Evolutionary conservation across 2,797 vertebrate species (phyloP).

Genomic region (Prunella strophiata): DNA sequence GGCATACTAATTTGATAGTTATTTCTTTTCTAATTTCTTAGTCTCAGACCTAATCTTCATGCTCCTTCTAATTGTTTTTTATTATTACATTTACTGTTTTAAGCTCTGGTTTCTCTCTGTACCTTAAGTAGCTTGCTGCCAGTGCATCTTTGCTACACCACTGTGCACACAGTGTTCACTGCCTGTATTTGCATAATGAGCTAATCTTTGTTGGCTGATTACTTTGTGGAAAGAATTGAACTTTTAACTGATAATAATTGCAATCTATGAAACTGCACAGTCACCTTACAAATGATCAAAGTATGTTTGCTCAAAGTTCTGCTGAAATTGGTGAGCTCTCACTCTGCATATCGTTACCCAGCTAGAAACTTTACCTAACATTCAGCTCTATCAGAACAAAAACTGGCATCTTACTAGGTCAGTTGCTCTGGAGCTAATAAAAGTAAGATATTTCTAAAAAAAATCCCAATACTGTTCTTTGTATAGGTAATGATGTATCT

Average conservation of each 20-base stretch:
- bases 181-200: constrained; percentile 67
- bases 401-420: not conserved
- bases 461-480: not conserved
- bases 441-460: not conserved
- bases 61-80: constrained; percentile 39
- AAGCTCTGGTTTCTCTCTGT: constrained; percentile 8
- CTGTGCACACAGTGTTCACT: constrained; percentile 39
- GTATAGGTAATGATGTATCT: not conserved
- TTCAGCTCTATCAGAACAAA: constrained; percentile 30
- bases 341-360: not conserved
- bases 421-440: not conserved
- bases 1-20: constrained; percentile 43
- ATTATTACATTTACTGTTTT: constrained; percentile 7
- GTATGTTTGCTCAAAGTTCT: constrained; percentile 40
- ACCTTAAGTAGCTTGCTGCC: not conserved
- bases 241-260: constrained; percentile 74
- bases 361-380: constrained; percentile 1
- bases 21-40: constrained; percentile 41
- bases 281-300: constrained; percentile 53
- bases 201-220: constrained; percentile 67
- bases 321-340: constrained; percentile 60
- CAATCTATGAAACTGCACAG: constrained; percentile 60
- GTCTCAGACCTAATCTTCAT: constrained; percentile 24
- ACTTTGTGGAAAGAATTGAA: constrained; percentile 68
- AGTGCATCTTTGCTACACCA: constrained; percentile 28